Evolutionary conservation across 2,113 vertebrate genomes (phyloP), one percentile per base, ranked within the genome.

Genomic region (Lophius piscatorius): DNA sequence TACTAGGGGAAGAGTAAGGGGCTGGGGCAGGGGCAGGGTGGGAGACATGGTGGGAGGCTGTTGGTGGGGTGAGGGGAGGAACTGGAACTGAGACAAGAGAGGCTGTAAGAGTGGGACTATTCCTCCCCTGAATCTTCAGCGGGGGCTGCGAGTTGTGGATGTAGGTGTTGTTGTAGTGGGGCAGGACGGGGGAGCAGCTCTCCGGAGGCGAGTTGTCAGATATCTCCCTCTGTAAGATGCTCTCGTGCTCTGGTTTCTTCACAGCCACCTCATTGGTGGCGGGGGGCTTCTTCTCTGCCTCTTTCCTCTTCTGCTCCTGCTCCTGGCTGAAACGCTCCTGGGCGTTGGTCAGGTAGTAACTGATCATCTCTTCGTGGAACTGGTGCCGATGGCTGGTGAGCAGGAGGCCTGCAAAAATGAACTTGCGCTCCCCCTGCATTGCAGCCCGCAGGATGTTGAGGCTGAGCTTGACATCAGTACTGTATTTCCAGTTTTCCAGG

Each of bases 281-380:
- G 0, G 71, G 16, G 2, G 80, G 78, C 69, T 88, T 94, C 92
- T 82, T 94, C 88, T 76, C 92, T 26, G 48, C 92, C 76, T 88
- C 88, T 48, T 95, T 95, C 76, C 96, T 93, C 38, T 94, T 94
- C 82, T 97, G 95, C 35, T 98, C 97, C 87, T 98, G 96, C 57
- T 99, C 97, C 0, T 95, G 94, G 44, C 92, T 98, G 88, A 99
- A 98, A 50, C 97, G 96, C 80, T 98, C 96, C 86, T 99, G 96
- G 17, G 97, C 97, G 1, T 93, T 97, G 63, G 89, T 97, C 84
- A 99, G 87, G 84, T 99, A 99, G 87, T 94, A 98, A 84, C 92
- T 94, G 49, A 99, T 98, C 97, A 99, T 99, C 87, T 99, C 97
- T 85, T 98, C 96, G 0, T 99, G 97, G 90, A 98, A 99, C 88